Evolutionary conservation across 2,113 vertebrate species (phyloP).

Genomic region (Chitala chitala): DNA sequence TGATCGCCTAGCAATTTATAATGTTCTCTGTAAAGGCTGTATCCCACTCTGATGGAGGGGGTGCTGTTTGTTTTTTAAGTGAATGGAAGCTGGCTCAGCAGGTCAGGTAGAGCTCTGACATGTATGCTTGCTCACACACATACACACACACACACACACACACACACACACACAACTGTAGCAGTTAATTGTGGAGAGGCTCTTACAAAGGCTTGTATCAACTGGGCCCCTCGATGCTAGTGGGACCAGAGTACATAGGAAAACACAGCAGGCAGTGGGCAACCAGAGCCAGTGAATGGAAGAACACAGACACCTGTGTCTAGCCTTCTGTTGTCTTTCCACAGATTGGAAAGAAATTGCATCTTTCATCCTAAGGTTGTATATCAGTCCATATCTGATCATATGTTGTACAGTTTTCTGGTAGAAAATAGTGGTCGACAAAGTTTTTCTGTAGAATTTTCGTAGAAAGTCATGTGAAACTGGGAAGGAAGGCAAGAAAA

Average conservation of each 20-base stretch:
- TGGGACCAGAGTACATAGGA: neutral
- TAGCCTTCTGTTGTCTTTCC: neutral
- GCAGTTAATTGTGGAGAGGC: neutral
- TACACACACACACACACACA: neutral
- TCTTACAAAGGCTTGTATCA: neutral
- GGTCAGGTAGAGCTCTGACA: neutral
- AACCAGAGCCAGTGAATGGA: neutral
- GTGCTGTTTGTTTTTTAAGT: conserved; percentile 16
- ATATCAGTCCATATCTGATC: neutral
- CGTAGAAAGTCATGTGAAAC: no score
- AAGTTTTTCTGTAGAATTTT: no score
- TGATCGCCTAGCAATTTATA: conserved; percentile 1
- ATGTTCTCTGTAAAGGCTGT: neutral
- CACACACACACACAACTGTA: neutral
- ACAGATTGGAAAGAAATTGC: neutral
- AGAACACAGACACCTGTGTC: neutral
- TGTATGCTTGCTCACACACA: neutral
- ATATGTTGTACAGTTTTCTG: neutral
- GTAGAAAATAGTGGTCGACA: neutral
- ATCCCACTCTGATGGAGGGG: neutral
- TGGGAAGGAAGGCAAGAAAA: no score
- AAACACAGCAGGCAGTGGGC: neutral
- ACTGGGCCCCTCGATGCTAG: neutral
- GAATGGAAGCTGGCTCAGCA: conserved; percentile 14
- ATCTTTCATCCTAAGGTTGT: neutral